Percentiles rank a stretch among this genome's conserved stretches.
Conservation (phyloP, 2,888 invertebrate genomes). For the Rotaria socialis region DNA sequence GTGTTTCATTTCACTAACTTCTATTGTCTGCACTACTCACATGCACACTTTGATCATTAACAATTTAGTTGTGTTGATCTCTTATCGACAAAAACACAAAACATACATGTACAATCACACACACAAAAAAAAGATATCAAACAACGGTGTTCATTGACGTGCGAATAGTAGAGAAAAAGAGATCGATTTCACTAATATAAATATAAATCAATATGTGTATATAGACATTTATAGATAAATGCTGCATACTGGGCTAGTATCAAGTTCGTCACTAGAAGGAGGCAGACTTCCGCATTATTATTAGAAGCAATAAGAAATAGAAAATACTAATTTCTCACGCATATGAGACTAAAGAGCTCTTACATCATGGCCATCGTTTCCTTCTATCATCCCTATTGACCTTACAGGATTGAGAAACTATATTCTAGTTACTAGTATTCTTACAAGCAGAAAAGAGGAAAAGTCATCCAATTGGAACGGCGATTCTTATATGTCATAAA, state of each 20-base stretch:
- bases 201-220: not conserved
- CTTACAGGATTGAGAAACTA: not conserved
- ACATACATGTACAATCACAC: not conserved
- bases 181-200: slow-evolving; percentile 14
- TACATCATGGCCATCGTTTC: not conserved
- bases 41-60: slow-evolving; percentile 14
- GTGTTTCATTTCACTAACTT: not conserved
- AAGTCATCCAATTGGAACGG: not conserved
- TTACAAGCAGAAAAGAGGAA: not conserved
- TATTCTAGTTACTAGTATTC: not conserved
- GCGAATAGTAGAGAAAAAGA: not conserved
- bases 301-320: not conserved
- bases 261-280: not conserved
- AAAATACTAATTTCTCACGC: not conserved
- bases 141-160: slow-evolving; percentile 5
- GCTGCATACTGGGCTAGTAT: not conserved
- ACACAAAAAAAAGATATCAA: not conserved
- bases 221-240: not conserved
- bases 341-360: slow-evolving; percentile 4
- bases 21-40: slow-evolving; percentile 4
- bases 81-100: not conserved
- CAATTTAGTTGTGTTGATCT: not conserved
- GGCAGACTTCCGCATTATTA: not conserved
- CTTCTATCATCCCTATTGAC: not conserved
- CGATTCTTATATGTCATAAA: not conserved